Conservation (phyloP, 2,888 invertebrate species). For the Thyatira batis region DNA sequence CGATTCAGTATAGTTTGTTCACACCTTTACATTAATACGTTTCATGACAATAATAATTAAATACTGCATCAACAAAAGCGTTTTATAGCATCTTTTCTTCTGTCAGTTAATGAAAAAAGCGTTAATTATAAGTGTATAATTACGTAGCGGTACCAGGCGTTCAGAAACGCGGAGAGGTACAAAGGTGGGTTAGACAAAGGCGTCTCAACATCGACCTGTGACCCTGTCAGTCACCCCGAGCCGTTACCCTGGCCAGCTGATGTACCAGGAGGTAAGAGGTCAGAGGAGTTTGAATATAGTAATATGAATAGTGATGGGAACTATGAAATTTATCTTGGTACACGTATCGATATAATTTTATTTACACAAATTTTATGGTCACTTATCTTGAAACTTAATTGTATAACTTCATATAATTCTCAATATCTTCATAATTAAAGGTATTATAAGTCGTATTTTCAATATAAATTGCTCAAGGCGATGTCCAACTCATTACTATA, state of each 20-base stretch:
- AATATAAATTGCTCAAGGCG: slow-evolving; percentile 19
- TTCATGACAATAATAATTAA: neutral
- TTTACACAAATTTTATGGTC: neutral
- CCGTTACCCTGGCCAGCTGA: slow-evolving; percentile 21
- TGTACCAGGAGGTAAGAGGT: slow-evolving; percentile 42
- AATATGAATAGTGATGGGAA: neutral
- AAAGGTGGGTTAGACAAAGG: slow-evolving; percentile 44
- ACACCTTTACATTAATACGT: too few species aligned
- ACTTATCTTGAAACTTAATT: too few species aligned
- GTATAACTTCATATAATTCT: neutral
- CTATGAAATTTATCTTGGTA: neutral
- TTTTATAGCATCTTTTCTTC: neutral
- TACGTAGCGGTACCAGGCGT: slow-evolving; percentile 54
- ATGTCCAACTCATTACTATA: slow-evolving; percentile 28
- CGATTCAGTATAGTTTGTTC: too few species aligned
- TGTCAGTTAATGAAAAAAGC: slow-evolving; percentile 30
- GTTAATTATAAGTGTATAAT: slow-evolving; percentile 52
- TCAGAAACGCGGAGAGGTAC: slow-evolving; percentile 37
- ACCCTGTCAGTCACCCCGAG: slow-evolving; percentile 48
- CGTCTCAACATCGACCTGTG: slow-evolving; percentile 41
- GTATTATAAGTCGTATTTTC: slow-evolving; percentile 11
- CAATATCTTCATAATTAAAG: slow-evolving; percentile 6
- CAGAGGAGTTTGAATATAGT: slow-evolving; percentile 24
- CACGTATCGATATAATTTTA: neutral
- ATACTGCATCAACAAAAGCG: neutral